These are phyloP conservation scores for Globicephala melas DNA, from an alignment of 2,113 vertebrate species.

Conservation along the genomic window DNA sequence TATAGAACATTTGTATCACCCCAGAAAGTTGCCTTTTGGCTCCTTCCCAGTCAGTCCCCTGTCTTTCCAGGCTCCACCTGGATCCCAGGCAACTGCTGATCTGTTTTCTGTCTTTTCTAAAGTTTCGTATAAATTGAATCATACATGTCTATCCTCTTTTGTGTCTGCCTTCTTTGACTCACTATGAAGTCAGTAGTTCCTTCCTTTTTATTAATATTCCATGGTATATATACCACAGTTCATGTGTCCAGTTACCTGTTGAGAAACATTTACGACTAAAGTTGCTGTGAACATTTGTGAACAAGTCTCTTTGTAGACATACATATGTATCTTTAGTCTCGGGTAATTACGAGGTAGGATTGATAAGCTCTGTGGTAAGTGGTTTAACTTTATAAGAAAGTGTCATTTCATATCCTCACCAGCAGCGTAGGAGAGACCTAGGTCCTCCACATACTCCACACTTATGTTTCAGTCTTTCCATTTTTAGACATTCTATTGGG, in stretches of 20 bases:
- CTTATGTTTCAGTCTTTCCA: background rate
- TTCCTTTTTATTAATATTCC: background rate
- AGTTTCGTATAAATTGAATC: background rate
- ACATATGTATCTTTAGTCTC: background rate
- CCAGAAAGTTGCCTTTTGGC: background rate
- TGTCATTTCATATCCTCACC: background rate
- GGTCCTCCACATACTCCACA: background rate
- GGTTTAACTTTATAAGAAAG: background rate
- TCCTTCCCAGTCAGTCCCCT: background rate
- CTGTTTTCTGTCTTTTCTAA: background rate
- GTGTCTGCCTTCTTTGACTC: background rate
- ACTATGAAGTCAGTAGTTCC: background rate
- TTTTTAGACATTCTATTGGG: no score
- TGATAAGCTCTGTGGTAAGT: background rate
- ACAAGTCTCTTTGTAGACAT: background rate
- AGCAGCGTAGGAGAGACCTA: background rate
- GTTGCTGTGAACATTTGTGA: background rate
- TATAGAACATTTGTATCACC: background rate
- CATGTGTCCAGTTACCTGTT: background rate
- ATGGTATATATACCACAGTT: background rate
- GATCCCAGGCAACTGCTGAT: background rate
- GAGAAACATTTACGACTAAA: background rate
- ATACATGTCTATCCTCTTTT: background rate
- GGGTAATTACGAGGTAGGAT: no score
- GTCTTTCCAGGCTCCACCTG: background rate